Percentiles rank a stretch among this genome's conserved stretches.
phyloP scores from a whole-genome alignment of 2,797 vertebrate genomes.

The Alouatta caraya region DNA sequence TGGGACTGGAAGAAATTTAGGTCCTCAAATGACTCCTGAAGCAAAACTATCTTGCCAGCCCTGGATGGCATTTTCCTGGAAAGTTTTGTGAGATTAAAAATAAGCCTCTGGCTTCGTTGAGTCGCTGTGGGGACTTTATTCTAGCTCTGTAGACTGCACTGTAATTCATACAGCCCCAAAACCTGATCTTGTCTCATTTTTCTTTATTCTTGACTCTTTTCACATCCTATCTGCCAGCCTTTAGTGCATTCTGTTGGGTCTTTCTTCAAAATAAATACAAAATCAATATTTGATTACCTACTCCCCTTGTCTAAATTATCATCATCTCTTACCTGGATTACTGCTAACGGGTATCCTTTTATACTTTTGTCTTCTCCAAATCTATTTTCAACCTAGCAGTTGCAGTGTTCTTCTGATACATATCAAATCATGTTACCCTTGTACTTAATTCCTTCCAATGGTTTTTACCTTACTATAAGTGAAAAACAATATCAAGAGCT shows the following conservation, averaged over 20 bases:
- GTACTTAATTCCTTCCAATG: not conserved
- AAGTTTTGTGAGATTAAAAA: not conserved
- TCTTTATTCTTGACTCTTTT: not conserved
- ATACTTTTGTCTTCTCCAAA: not conserved
- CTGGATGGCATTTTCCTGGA: not conserved
- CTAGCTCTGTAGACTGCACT: no score
- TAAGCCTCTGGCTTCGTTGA: not conserved
- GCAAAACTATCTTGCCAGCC: not conserved
- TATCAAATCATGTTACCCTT: not conserved
- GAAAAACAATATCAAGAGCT: not conserved
- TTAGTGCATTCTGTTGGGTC: not conserved
- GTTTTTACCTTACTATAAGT: not conserved
- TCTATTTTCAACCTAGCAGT: not conserved
- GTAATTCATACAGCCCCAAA: not conserved
- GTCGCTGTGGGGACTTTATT: not conserved
- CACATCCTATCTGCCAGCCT: not conserved
- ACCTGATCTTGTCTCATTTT: not conserved
- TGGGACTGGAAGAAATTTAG: not conserved
- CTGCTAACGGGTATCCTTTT: not conserved
- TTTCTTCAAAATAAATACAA: not conserved
- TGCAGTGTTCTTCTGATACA: not conserved
- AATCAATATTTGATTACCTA: not conserved
- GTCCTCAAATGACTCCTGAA: not conserved
- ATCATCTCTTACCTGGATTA: not conserved
- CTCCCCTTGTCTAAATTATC: not conserved